A percentile compares a stretch with the other conserved stretches of the same genome.
Evolutionary conservation across 2,113 vertebrate genomes (phyloP).

Genomic region (Microtus pennsylvanicus): DNA sequence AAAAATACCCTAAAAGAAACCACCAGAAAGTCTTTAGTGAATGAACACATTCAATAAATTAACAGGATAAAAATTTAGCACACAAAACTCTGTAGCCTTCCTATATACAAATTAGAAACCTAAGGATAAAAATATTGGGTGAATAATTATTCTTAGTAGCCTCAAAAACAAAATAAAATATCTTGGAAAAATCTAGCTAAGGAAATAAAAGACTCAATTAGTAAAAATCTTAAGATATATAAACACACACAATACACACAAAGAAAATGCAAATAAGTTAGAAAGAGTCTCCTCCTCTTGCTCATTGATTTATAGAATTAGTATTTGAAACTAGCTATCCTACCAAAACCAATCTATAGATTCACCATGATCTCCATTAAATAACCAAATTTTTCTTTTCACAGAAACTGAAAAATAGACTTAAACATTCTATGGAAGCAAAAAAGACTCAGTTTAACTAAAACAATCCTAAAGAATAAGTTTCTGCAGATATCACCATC

Average conservation of each 20-base stretch:
- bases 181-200: background rate
- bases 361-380: background rate
- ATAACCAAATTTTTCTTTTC: background rate
- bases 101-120: background rate
- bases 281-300: background rate
- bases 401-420: background rate
- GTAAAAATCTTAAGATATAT: background rate
- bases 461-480: background rate
- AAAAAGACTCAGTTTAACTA: background rate
- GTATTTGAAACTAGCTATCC: background rate
- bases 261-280: background rate
- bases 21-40: background rate
- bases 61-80: background rate
- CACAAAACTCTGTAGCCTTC: background rate
- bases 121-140: background rate
- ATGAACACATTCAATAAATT: background rate
- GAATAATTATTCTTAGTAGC: background rate
- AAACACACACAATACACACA: background rate
- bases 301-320: background rate
- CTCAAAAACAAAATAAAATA: background rate
- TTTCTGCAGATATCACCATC: background rate
- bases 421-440: background rate
- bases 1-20: background rate
- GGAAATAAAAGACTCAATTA: background rate
- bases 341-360: background rate